Evolutionary conservation across 2,888 invertebrate species (phyloP), one percentile per base, ranked within the genome.

Genomic region (Meiosimyza platycephala): DNA sequence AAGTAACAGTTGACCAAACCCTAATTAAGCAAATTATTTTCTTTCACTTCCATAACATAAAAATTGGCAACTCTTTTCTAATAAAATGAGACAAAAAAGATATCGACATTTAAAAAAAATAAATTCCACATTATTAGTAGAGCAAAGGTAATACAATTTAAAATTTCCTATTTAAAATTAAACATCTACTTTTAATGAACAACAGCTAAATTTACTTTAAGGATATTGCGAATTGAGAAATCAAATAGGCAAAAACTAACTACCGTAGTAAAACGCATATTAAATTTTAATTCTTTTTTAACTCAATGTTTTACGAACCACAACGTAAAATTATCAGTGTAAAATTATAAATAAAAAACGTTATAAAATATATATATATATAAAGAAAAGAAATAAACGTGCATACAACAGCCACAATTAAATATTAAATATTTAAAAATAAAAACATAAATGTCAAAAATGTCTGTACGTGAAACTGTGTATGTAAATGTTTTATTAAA

Each of bases 401-500:
- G 9, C 40, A 40, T 40, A 40, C 40, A 40, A 40, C 9, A 60
- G 22, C 12, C 28, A 28, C 33, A 54, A 60, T 60, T 60, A 60
- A 33, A 22, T 13, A 63, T 54, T 59, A 13, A 60, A 60, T 28
- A 33, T 28, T 22, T 33, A 22, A 33, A 22, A 60, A 60, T 40
- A 9, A 9, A 40, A 40, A 40, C 40, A 40, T 40, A 9, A 40
- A 60, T 28, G 12, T 22, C 28, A 22, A 11, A 22, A 33, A 15
- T 64, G 50, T 69, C 50, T 69, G 62, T 57, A 28, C 33, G 66
- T 60, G 47, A 69, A 48, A 54, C 54, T 54, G 18, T 54, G 54
- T 54, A 66, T 66, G 66, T 66, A 64, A 64, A 64, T 64, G 64
- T 64, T 64, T 18, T 18, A 51, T 64, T 18, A 60, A 57, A 71